phyloP scores from a whole-genome alignment of 2,888 invertebrate species.

The Galerucella nymphaeae region DNA sequence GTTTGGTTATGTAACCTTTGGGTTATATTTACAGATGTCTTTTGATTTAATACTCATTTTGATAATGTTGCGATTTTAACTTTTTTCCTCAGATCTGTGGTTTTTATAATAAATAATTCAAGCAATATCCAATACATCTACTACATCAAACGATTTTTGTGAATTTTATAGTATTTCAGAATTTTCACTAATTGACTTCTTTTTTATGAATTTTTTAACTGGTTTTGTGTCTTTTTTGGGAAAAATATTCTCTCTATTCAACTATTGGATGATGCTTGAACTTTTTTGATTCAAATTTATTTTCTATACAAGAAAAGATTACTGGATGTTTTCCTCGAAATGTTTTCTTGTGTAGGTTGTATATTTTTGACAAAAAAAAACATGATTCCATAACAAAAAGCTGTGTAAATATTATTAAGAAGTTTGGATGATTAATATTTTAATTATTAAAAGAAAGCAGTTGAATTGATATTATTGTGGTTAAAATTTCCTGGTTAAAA shows the following conservation, averaged over 20 bases:
- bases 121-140: slow-evolving; percentile 5
- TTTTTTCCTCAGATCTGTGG: background rate
- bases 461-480: background rate
- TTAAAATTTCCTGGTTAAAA: background rate
- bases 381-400: background rate
- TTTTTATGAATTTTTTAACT: no score
- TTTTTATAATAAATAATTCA: slow-evolving; percentile 7
- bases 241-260: background rate
- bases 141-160: background rate
- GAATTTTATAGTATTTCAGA: no score
- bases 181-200: no score
- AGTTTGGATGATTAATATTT: background rate
- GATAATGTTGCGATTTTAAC: slow-evolving; percentile 19
- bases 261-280: slow-evolving; percentile 7
- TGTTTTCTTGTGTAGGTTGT: slow-evolving; percentile 5
- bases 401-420: background rate
- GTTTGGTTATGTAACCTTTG: slow-evolving; percentile 67
- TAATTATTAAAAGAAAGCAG: background rate
- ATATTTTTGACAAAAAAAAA: background rate
- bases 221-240: no score
- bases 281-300: background rate
- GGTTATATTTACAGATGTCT: slow-evolving; percentile 16
- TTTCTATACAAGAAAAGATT: slow-evolving; percentile 6
- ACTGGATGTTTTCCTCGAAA: background rate
- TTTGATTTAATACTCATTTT: slow-evolving; percentile 18